phyloP scores from a whole-genome alignment of 2,888 invertebrate species.

The Cheilosia impressa region DNA sequence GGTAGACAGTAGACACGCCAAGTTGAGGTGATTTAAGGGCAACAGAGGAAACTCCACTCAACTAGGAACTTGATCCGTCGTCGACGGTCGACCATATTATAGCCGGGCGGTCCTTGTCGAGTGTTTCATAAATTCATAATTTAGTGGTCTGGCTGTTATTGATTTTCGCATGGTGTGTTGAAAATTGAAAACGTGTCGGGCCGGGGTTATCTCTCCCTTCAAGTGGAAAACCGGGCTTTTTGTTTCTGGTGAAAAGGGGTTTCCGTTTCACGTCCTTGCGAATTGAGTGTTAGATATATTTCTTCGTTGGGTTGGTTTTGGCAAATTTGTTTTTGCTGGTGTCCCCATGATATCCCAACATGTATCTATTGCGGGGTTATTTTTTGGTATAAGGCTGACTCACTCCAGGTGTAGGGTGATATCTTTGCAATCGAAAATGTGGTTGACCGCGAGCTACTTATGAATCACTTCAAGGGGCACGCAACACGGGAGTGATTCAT shows the following conservation, averaged over 20 bases:
- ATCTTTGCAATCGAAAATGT: conserved; percentile 3
- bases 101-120: neutral
- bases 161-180: conserved; percentile 8
- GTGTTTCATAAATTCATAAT: conserved; percentile 16
- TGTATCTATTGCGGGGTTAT: neutral
- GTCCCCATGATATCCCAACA: neutral
- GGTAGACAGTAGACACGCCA: conserved; percentile 22
- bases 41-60: conserved; percentile 16
- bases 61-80: neutral
- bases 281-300: neutral
- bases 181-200: conserved; percentile 5
- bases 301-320: neutral
- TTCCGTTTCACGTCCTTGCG: conserved; percentile 12
- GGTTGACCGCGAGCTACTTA: conserved; percentile 1
- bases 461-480: conserved; percentile 13
- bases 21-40: conserved; percentile 13
- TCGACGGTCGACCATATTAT: neutral
- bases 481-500: conserved; percentile 10
- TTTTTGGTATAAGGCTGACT: conserved; percentile 14
- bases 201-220: neutral
- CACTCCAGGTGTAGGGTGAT: neutral
- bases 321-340: neutral
- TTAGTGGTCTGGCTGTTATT: conserved; percentile 22
- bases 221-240: neutral
- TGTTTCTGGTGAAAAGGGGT: conserved; percentile 3